phyloP scores from a whole-genome alignment of 2,888 invertebrate species.

The Phytoseiulus persimilis region DNA sequence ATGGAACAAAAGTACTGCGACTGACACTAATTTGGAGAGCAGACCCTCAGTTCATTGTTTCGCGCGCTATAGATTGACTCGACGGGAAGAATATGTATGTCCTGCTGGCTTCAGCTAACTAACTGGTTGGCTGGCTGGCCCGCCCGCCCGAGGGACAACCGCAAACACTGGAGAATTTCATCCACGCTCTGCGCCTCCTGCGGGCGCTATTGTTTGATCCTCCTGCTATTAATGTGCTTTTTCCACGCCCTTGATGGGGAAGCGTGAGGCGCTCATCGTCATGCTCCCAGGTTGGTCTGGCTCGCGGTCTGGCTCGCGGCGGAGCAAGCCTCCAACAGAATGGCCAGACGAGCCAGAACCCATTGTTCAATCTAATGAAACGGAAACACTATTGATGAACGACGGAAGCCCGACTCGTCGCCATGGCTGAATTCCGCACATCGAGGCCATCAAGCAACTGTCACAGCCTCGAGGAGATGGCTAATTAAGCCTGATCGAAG shows the following conservation, averaged over 20 bases:
- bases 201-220: background rate
- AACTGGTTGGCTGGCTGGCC: background rate
- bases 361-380: background rate
- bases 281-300: background rate
- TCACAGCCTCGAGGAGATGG: background rate
- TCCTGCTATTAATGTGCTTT: background rate
- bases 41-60: background rate
- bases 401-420: background rate
- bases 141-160: background rate
- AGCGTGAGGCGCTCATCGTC: background rate
- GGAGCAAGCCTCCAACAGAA: background rate
- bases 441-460: background rate
- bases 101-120: constrained; percentile 5
- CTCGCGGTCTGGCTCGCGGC: background rate
- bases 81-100: constrained; percentile 5
- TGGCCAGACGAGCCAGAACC: background rate
- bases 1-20: background rate
- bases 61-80: background rate
- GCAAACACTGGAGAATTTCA: background rate
- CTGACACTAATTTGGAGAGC: constrained; percentile 5
- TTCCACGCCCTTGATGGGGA: background rate
- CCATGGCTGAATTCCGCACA: no score
- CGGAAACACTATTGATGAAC: background rate
- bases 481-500: no score
- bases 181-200: background rate